Evolutionary conservation across 92 coral and sea anemone species (phyloP), one percentile per base, ranked within the genome.

Genomic region (Heteractis magnifica): DNA sequence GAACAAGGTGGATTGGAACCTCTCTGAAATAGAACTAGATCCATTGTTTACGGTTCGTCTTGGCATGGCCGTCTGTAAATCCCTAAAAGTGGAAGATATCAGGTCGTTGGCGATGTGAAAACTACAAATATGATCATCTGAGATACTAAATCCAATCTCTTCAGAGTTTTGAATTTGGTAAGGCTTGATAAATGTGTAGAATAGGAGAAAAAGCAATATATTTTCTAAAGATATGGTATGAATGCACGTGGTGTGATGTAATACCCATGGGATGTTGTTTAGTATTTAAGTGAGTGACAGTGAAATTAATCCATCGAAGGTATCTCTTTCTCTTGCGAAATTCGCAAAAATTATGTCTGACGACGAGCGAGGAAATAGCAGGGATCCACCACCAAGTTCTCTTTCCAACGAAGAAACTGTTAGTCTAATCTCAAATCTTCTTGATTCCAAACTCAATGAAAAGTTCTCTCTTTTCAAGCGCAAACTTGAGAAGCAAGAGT

Each of bases 391-490:
- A 53, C 10, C 58, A 12, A 53, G 10, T 8, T 8, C 58, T 8
- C 13, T 71, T 9, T 71, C 75, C 16, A 41, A 41, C 16, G 75
- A 9, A 71, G 75, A 71, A 71, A 71, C 75, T 10, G 49, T 71
- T 20, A 71, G 49, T 41, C 16, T 71, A 16, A 71, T 71, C 16
- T 71, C 49, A 20, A 20, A 41, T 41, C 75, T 71, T 9, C 65
- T 81, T 18, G 79, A 65, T 50, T 59, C 23, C 11, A 80, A 80
- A 51, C 84, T 80, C 11, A 74, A 84, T 49, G 72, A 55, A 10
- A 77, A 84, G 74, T 78, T 77, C 6, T 62, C 84, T 49, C 14
- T 51, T 10, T 83, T 83, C 75, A 75, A 83, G 59, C 87, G 87
- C 34, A 77, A 72, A 20, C 52, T 83, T 8, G 84, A 83, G 48